Conservation (phyloP, 2,113 vertebrate species). For the Vombatus ursinus region DNA sequence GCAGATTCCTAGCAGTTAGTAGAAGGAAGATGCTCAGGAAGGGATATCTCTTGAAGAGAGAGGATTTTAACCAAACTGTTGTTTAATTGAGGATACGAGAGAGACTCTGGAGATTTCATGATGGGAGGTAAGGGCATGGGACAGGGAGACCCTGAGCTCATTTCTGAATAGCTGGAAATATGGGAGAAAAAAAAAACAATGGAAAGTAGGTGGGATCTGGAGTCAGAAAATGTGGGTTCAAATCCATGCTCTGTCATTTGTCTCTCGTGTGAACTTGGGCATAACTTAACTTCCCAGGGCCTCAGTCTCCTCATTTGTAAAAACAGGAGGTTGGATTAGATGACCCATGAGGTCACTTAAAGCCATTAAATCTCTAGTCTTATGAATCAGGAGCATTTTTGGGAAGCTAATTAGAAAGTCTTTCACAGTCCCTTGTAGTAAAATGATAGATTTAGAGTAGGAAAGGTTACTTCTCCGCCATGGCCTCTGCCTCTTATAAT, state of each 20-base stretch:
- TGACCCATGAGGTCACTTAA: neutral
- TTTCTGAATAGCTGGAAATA: neutral
- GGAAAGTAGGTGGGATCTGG: neutral
- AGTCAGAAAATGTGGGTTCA: constrained; percentile 3
- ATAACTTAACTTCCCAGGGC: neutral
- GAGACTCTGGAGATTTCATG: neutral
- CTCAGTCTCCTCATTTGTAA: constrained; percentile 24
- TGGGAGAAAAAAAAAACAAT: neutral
- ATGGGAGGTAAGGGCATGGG: neutral
- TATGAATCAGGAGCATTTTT: no score
- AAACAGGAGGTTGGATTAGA: neutral
- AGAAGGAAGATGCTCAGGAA: neutral
- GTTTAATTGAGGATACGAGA: neutral
- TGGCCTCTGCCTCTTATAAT: no score
- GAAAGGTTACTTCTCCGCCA: no score
- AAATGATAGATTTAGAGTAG: no score
- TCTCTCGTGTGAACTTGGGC: neutral
- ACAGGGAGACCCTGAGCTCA: neutral
- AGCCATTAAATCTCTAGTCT: neutral
- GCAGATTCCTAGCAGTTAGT: neutral
- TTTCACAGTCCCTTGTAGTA: no score
- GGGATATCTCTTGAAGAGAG: neutral
- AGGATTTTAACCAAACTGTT: neutral
- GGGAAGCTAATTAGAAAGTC: no score
- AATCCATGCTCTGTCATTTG: neutral